Evolutionary conservation across 2,888 invertebrate genomes (phyloP), one percentile per base, ranked within the genome.

Genomic region (Drosophila incognita): DNA sequence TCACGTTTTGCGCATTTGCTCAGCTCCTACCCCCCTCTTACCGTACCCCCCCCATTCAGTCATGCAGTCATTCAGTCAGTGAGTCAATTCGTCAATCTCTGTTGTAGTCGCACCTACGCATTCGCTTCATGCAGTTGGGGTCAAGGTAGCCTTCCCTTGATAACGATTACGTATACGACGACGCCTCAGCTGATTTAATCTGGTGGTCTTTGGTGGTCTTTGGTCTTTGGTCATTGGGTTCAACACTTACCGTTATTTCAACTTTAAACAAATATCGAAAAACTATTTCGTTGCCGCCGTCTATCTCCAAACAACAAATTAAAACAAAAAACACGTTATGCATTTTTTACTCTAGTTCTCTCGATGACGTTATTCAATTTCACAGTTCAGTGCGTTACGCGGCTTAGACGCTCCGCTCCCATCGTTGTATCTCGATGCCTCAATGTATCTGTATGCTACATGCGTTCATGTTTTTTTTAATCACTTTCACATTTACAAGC

Each of bases 321-420:
- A 24, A 18, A 13, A 38, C 1, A 57, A 69, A 58, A 63, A 56
- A 61, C 48, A 31, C 42, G 38, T 48, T 69, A 60, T 62, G 5
- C 5, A 29, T 56, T 57, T 67, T 71, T 65, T 42, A 2, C 21
- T 62, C 53, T 60, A 59, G 40, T 64, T 71, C 60, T 71, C 60
- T 64, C 36, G 63, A 40, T 71, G 79, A 70, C 75, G 74, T 79
- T 79, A 89, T 87, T 90, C 88, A 91, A 91, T 91, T 91, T 91
- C 91, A 91, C 91, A 90, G 89, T 87, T 91, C 82, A 91, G 82
- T 81, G 91, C 79, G 57, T 87, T 75, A 69, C 74, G 71, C 69
- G 82, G 74, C 85, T 89, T 78, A 89, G 85, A 87, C 87, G 80
- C 75, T 72, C 84, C 87, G 80, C 75, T 72, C 84, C 89, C 87